These are phyloP conservation scores for Timema cristinae DNA, from an alignment of 2,888 invertebrate genomes.

Conservation along the genomic window DNA sequence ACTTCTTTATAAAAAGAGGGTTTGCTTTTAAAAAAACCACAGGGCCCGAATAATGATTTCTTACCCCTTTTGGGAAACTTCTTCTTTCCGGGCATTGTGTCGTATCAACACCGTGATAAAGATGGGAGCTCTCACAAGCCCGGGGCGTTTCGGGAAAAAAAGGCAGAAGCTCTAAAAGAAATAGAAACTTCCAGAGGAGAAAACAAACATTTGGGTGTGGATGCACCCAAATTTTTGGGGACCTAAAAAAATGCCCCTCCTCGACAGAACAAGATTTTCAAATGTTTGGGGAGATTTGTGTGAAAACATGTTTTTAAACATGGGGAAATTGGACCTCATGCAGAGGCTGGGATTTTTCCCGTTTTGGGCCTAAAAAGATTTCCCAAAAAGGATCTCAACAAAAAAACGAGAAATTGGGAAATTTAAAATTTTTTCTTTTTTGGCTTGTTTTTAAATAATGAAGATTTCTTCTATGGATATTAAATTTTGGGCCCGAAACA, in stretches of 20 bases:
- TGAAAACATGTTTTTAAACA: slow-evolving; percentile 56
- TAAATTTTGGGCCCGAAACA: slow-evolving; percentile 73
- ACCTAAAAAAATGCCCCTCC: slow-evolving; percentile 45
- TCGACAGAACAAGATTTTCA: slow-evolving; percentile 62
- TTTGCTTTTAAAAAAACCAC: slow-evolving; percentile 60
- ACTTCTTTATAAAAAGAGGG: slow-evolving; percentile 76
- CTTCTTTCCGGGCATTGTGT: slow-evolving; percentile 72
- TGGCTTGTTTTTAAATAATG: slow-evolving; percentile 69
- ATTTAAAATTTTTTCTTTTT: no score
- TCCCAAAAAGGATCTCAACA: slow-evolving; percentile 33
- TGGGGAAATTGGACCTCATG: slow-evolving; percentile 60
- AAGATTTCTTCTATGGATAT: slow-evolving; percentile 70
- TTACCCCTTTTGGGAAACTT: slow-evolving; percentile 66
- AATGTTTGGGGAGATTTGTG: slow-evolving; percentile 64
- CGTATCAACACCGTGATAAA: slow-evolving; percentile 50
- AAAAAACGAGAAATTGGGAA: slow-evolving; percentile 44
- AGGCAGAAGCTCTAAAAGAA: slow-evolving; percentile 48
- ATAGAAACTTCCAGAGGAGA: slow-evolving; percentile 56
- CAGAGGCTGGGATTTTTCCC: slow-evolving; percentile 73
- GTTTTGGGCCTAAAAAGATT: slow-evolving; percentile 68
- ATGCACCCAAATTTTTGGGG: slow-evolving; percentile 56
- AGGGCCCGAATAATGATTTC: slow-evolving; percentile 65
- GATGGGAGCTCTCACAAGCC: slow-evolving; percentile 49
- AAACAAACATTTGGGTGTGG: slow-evolving; percentile 54
- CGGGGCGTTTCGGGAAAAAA: slow-evolving; percentile 50